Percentiles rank a stretch among this genome's conserved stretches.
Conservation (phyloP, 2,888 invertebrate species). For the Lycaena phlaeas region DNA sequence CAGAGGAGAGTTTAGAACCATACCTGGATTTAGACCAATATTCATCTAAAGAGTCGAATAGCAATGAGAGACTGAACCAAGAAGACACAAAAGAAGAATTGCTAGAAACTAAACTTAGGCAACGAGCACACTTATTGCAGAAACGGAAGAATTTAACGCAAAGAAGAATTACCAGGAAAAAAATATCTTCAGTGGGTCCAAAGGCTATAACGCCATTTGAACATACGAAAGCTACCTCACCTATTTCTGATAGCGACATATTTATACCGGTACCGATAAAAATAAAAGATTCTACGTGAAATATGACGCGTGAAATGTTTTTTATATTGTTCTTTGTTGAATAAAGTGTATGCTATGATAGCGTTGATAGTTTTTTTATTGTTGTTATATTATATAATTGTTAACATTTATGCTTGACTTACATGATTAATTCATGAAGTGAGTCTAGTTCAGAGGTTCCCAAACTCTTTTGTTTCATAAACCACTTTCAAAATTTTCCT, state of each 20-base stretch:
- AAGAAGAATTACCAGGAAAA: not conserved
- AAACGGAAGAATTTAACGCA: not conserved
- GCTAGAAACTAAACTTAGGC: not conserved
- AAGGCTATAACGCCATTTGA: not conserved
- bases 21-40: slow-evolving; percentile 13
- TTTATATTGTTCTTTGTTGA: not conserved
- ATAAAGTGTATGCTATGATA: slow-evolving; percentile 4
- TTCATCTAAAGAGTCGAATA: slow-evolving; percentile 1
- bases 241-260: slow-evolving; percentile 26
- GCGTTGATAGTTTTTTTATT: not conserved
- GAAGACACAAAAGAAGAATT: not conserved
- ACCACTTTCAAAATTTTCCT: no score
- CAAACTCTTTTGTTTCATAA: no score
- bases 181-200: not conserved
- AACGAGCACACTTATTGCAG: not conserved
- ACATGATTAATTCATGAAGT: no score
- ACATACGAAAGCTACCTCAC: slow-evolving; percentile 17
- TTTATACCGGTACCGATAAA: slow-evolving; percentile 43
- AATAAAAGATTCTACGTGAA: slow-evolving; percentile 24
- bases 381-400: no score
- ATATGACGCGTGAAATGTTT: not conserved
- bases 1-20: slow-evolving; percentile 32
- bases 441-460: no score
- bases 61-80: not conserved
- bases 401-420: no score